phyloP scores from a whole-genome alignment of 2,888 invertebrate species.

The Mimumesa dahlbomi region DNA sequence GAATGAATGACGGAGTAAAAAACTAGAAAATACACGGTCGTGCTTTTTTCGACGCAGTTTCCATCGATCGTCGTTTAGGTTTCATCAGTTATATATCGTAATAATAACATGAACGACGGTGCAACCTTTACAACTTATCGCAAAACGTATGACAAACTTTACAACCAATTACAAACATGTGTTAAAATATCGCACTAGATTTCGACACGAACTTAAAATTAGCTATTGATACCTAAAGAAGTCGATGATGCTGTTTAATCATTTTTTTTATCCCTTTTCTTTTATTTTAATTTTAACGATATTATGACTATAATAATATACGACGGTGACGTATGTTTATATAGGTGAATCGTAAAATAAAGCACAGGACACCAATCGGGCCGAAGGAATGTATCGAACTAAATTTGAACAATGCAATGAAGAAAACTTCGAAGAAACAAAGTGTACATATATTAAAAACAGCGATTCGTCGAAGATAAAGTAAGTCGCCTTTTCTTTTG shows the following conservation, averaged over 20 bases:
- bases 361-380: constrained; percentile 5
- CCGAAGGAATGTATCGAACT: constrained; percentile 43
- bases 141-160: no score
- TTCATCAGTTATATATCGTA: no score
- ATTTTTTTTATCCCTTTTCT: background rate
- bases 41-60: constrained; percentile 36
- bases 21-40: constrained; percentile 57
- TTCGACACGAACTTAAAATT: constrained; percentile 18
- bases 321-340: background rate
- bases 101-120: constrained; percentile 24
- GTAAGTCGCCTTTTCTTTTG: constrained; percentile 26
- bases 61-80: constrained; percentile 15
- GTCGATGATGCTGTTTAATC: constrained; percentile 3
- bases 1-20: constrained; percentile 53
- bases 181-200: constrained; percentile 9
- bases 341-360: constrained; percentile 11
- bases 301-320: constrained; percentile 8
- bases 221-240: constrained; percentile 7
- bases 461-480: constrained; percentile 11
- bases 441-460: constrained; percentile 14
- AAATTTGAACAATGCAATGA: constrained; percentile 21
- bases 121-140: constrained; percentile 31
- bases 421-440: constrained; percentile 20
- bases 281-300: background rate
- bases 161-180: constrained; percentile 24